A percentile compares a stretch with the other conserved stretches of the same genome.
phyloP scores from a whole-genome alignment of 2,888 invertebrate species.

The Campoplex nolae region DNA sequence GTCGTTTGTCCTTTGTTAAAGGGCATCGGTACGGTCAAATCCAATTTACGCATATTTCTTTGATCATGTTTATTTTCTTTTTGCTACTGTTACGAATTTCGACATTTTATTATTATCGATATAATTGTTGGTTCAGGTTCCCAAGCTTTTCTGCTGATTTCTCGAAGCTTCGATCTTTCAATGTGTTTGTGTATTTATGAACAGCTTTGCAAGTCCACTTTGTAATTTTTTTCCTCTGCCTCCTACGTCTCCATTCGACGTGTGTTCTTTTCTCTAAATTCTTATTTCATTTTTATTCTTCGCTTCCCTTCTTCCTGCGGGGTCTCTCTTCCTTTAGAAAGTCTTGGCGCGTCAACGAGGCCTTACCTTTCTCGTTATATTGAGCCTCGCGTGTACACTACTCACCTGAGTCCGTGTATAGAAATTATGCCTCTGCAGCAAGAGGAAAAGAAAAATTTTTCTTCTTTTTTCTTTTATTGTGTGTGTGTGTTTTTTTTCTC shows the following conservation, averaged over 20 bases:
- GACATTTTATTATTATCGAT: conserved; percentile 16
- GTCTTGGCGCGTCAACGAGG: conserved; percentile 67
- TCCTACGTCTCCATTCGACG: conserved; percentile 61
- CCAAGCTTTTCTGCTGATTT: conserved; percentile 17
- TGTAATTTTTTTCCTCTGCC: conserved; percentile 70
- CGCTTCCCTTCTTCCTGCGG: conserved; percentile 61
- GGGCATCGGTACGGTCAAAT: conserved; percentile 81
- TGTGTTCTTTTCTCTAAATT: conserved; percentile 65
- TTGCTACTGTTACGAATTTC: not conserved
- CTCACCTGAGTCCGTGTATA: conserved; percentile 12
- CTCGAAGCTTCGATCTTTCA: conserved; percentile 21
- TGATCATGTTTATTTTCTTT: conserved; percentile 1
- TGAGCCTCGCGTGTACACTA: conserved; percentile 49
- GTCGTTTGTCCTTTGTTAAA: conserved; percentile 75
- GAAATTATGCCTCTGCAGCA: conserved; percentile 37
- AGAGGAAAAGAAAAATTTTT: conserved; percentile 31
- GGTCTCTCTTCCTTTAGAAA: conserved; percentile 72
- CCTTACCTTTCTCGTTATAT: conserved; percentile 62
- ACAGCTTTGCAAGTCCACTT: conserved; percentile 64
- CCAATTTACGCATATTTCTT: conserved; percentile 76
- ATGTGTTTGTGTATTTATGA: not conserved
- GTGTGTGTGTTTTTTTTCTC: not conserved
- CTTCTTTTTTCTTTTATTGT: conserved; percentile 28
- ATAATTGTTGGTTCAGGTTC: conserved; percentile 17
- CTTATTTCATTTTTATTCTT: conserved; percentile 62